Conservation (phyloP, 2,888 invertebrate species). For the Mechanitis mazaeus region DNA sequence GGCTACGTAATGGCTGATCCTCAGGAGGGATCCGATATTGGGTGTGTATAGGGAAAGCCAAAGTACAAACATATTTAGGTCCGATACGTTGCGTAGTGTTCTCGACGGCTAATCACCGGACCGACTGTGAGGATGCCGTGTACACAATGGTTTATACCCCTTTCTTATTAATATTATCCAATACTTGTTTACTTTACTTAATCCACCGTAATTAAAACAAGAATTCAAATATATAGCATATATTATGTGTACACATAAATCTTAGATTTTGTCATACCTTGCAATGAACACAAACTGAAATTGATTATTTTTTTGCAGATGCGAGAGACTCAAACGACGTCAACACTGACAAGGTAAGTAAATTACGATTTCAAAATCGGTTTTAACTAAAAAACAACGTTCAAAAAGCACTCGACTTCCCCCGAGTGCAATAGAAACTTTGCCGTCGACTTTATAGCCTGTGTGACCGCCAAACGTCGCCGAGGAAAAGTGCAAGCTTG, state of each 20-base stretch:
- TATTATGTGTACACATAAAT: background rate
- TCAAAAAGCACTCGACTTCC: slow-evolving; percentile 47
- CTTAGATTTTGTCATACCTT: background rate
- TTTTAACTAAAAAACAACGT: slow-evolving; percentile 44
- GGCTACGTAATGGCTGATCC: slow-evolving; percentile 74
- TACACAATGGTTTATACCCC: slow-evolving; percentile 59
- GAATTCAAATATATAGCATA: background rate
- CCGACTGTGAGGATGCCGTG: slow-evolving; percentile 50
- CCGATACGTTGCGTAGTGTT: slow-evolving; percentile 62
- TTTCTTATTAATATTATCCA: slow-evolving; percentile 45
- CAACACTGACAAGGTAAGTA: slow-evolving; percentile 58
- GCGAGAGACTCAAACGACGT: slow-evolving; percentile 57
- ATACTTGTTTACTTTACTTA: slow-evolving; percentile 11
- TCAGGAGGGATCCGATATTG: slow-evolving; percentile 71
- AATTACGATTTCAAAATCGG: slow-evolving; percentile 38
- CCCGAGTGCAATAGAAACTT: slow-evolving; percentile 64
- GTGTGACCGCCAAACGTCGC: slow-evolving; percentile 69
- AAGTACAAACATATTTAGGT: slow-evolving; percentile 76
- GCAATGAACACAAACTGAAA: background rate
- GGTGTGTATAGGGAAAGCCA: slow-evolving; percentile 65
- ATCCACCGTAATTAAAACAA: slow-evolving; percentile 29
- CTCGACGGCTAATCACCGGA: slow-evolving; percentile 63
- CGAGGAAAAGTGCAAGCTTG: slow-evolving; percentile 72
- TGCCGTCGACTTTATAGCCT: slow-evolving; percentile 64
- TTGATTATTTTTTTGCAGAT: slow-evolving; percentile 56